These are phyloP conservation scores for Mormyrus iriodes DNA, from an alignment of 2,113 vertebrate genomes.

Conservation along the genomic window DNA sequence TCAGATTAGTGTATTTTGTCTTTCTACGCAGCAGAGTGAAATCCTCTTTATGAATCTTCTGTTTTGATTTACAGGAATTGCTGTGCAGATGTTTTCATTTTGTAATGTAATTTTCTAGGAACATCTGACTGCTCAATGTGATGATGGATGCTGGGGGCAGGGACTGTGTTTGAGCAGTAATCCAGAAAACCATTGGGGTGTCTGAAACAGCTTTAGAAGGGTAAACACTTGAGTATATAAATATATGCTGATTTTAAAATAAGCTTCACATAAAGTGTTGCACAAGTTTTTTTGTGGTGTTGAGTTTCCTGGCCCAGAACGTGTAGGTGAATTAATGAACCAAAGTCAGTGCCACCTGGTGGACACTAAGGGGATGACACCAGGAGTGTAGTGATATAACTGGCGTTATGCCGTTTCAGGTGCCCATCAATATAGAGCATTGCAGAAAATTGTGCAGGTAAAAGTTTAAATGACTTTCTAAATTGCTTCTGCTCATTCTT, in stretches of 20 bases:
- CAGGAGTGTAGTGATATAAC: background rate
- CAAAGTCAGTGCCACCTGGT: background rate
- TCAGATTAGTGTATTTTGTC: constrained; percentile 13
- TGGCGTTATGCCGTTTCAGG: background rate
- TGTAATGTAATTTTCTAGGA: constrained; percentile 17
- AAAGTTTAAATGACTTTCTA: background rate
- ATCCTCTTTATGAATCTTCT: background rate
- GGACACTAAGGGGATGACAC: background rate
- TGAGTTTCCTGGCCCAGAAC: background rate
- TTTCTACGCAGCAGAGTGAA: background rate
- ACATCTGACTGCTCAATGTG: background rate
- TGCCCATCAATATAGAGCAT: background rate
- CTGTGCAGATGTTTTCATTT: constrained; percentile 16
- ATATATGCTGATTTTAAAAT: background rate
- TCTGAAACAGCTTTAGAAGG: background rate
- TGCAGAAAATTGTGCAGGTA: background rate
- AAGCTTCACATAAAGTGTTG: background rate
- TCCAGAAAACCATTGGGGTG: background rate
- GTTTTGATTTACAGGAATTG: constrained; percentile 12
- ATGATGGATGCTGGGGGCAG: background rate
- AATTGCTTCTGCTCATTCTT: background rate
- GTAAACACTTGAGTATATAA: background rate
- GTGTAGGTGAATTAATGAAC: background rate
- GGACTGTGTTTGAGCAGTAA: background rate
- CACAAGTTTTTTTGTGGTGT: background rate